Conservation (phyloP, 2,113 vertebrate species). For the Hypanus sabinus region DNA sequence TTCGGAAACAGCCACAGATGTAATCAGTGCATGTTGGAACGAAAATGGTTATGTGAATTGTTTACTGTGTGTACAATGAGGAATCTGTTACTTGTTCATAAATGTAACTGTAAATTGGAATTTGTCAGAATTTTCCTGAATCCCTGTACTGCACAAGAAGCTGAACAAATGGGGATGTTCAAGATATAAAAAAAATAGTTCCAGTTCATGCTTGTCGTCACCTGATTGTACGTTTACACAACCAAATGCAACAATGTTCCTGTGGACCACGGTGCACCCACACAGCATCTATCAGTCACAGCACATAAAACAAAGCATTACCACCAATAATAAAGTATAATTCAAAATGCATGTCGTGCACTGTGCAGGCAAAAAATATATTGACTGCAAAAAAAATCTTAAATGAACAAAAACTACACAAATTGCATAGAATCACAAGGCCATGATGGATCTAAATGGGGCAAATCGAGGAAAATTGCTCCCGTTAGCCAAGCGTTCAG, state of each 20-base stretch:
- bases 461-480: too few species aligned
- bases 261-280: too few species aligned
- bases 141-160: not conserved
- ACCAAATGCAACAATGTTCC: too few species aligned
- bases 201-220: too few species aligned
- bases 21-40: constrained; percentile 5
- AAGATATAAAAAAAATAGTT: not conserved
- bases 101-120: constrained; percentile 19
- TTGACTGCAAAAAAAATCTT: constrained; percentile 15
- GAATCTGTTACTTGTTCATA: not conserved
- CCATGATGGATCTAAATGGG: too few species aligned
- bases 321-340: too few species aligned
- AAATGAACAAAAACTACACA: constrained; percentile 18
- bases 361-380: too few species aligned
- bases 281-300: too few species aligned
- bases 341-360: too few species aligned
- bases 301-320: too few species aligned
- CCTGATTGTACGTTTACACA: too few species aligned
- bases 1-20: not conserved
- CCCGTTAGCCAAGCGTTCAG: too few species aligned
- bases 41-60: constrained; percentile 12
- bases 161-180: not conserved
- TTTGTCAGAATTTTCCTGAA: not conserved
- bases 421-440: not conserved
- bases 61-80: constrained; percentile 12